phyloP scores from a whole-genome alignment of 2,797 vertebrate species.

The Clamator glandarius region DNA sequence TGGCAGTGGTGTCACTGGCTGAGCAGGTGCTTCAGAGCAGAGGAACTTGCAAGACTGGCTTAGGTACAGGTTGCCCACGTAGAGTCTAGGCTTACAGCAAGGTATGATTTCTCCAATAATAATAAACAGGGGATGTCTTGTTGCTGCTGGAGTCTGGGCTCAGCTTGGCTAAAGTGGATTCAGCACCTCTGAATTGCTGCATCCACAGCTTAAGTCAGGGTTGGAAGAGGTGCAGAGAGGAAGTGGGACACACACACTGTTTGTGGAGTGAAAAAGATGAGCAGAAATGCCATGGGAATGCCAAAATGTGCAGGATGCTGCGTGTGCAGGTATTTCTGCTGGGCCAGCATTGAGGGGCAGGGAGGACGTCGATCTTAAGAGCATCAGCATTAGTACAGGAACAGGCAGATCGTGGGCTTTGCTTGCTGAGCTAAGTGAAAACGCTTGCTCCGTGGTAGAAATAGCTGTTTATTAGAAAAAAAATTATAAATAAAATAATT shows the following conservation, averaged over 20 bases:
- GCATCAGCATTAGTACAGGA: conserved; percentile 59
- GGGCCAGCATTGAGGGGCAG: conserved; percentile 54
- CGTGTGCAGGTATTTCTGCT: conserved; percentile 63
- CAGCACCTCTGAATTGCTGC: not conserved
- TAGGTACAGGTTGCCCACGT: not conserved
- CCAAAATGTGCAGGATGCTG: conserved; percentile 52
- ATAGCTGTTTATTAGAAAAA: conserved; percentile 68
- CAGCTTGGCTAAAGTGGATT: not conserved
- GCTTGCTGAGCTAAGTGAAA: conserved; percentile 64
- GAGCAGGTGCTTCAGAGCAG: not conserved
- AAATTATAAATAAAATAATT: conserved; percentile 61
- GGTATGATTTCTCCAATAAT: not conserved
- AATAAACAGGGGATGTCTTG: not conserved
- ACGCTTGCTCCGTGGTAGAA: conserved; percentile 25
- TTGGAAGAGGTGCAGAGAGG: not conserved
- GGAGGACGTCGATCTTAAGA: conserved; percentile 22
- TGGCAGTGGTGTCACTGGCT: not conserved
- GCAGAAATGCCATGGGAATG: conserved; percentile 1
- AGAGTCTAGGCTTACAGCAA: not conserved
- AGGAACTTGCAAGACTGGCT: not conserved
- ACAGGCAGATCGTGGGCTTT: conserved; percentile 33
- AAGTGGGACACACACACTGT: not conserved
- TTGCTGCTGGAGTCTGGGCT: not conserved
- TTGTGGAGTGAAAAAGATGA: conserved; percentile 38
- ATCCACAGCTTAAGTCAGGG: not conserved